Conservation (phyloP, 2,113 vertebrate genomes). For the Tupaia chinensis region DNA sequence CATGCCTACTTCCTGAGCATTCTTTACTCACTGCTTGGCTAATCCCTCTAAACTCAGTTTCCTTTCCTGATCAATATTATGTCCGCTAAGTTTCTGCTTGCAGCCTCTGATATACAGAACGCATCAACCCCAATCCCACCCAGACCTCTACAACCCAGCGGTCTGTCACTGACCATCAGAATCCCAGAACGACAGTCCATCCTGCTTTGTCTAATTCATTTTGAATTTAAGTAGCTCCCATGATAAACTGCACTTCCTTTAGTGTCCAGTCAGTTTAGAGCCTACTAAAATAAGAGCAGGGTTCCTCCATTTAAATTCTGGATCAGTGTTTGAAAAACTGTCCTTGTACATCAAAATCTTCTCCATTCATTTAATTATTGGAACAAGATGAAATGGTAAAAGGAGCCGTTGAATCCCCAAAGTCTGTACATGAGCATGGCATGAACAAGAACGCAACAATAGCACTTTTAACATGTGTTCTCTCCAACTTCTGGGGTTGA, state of each 20-base stretch:
- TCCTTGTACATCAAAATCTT: not conserved
- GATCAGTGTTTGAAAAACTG: not conserved
- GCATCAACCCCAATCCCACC: not conserved
- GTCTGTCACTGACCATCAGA: not conserved
- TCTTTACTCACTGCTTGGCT: not conserved
- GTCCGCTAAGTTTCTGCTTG: not conserved
- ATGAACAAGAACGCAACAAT: not conserved
- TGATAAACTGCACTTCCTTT: conserved; percentile 9
- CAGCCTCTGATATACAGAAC: not conserved
- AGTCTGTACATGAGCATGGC: not conserved
- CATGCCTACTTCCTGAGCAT: not conserved
- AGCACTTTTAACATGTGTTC: not conserved
- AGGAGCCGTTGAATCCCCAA: conserved; percentile 13
- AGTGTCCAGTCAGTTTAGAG: not conserved
- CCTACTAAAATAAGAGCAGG: conserved; percentile 1
- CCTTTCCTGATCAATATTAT: not conserved
- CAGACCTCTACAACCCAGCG: not conserved
- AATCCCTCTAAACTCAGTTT: too few species aligned
- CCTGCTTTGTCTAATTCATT: conserved; percentile 46
- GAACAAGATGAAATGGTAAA: not conserved
- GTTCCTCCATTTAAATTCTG: conserved; percentile 32
- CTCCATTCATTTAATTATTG: conserved; percentile 27
- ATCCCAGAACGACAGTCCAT: not conserved
- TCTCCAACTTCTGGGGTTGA: not conserved
- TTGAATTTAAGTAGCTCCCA: conserved; percentile 35